Evolutionary conservation across 2,888 invertebrate species (phyloP), one percentile per base, ranked within the genome.

Genomic region (Cremastobaeus sp.): DNA sequence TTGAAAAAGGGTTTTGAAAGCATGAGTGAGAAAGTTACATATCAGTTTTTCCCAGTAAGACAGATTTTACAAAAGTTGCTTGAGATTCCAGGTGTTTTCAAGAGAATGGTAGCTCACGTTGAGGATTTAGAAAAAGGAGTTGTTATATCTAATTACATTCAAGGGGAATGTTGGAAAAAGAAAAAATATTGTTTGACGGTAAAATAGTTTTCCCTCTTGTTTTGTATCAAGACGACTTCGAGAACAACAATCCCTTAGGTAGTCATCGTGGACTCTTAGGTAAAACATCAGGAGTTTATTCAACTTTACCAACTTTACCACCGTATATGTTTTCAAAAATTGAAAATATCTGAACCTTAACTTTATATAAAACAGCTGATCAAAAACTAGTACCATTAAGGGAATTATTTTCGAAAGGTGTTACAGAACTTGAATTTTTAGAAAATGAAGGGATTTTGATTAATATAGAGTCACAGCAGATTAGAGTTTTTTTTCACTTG

Each of bases 251-350:
- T 30, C 30, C 32, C 1, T 30, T 55, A 15, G 41, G 25, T 8
- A 25, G 25, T 25, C 25, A 25, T 25, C 25, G 25, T 8, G 25
- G 25, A 25, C 4, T 8, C 4, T 25, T 25, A 25, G 25, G 25
- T 5, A 25, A 25, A 25, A 25, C 25, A 5, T 25, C 25, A 25
- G 25, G 25, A 3, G 25, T 25, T 25, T 25, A 25, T 25, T 25
- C 8, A 25, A 25, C 25, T 5, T 8, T 37, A 25, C 37, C 43
- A 14, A 14, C 9, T 32, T 21, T 57, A 32, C 57, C 43, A 30
- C 57, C 57, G 5, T 17, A 43, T n/a, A 34, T 34, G 57, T 57
- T 57, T 34, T 57, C 57, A 11, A 57, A 57, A 25, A 2, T 57
- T 14, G 34, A 57, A 20, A 57, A 57, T n/a, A 57, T 57, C 6